A percentile compares a stretch with the other conserved stretches of the same genome.
phyloP scores from a whole-genome alignment of 23 tunicate genomes.

The Trididemnum miniatum region DNA sequence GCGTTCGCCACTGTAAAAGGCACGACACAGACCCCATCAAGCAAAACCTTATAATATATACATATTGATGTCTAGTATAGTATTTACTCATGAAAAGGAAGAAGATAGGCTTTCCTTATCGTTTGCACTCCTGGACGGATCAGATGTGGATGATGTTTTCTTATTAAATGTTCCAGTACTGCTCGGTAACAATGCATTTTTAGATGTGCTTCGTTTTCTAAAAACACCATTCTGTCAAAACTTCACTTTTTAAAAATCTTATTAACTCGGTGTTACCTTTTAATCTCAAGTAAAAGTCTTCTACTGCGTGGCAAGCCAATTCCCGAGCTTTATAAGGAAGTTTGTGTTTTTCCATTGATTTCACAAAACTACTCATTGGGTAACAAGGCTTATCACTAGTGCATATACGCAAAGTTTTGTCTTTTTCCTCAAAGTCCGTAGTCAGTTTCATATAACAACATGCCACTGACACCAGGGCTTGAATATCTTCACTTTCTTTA shows the following conservation, averaged over 20 bases:
- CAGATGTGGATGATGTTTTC: constrained; percentile 48
- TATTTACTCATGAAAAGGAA: constrained; percentile 31
- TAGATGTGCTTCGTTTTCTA: constrained; percentile 48
- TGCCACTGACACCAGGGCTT: constrained; percentile 70
- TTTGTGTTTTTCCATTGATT: constrained; percentile 9
- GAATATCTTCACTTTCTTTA: constrained; percentile 41
- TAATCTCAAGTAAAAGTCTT: constrained; percentile 26
- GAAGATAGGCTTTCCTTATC: constrained; percentile 52
- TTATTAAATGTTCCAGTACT: constrained; percentile 48
- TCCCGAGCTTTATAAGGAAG: constrained; percentile 51
- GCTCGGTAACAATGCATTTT: constrained; percentile 82
- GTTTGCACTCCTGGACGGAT: constrained; percentile 64
- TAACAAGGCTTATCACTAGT: constrained; percentile 13
- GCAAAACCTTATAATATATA: too few species aligned
- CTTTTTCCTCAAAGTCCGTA: background rate
- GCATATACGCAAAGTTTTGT: background rate
- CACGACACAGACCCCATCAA: too few species aligned
- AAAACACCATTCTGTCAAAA: background rate
- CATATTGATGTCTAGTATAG: background rate
- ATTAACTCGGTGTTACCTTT: too few species aligned
- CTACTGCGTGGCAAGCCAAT: constrained; percentile 74
- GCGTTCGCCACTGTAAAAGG: too few species aligned
- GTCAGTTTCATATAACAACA: constrained; percentile 90
- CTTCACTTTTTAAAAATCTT: too few species aligned
- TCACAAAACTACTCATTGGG: constrained; percentile 68